These are phyloP conservation scores for Silvanus unidentatus DNA, from an alignment of 2,888 invertebrate genomes.

Conservation along the genomic window DNA sequence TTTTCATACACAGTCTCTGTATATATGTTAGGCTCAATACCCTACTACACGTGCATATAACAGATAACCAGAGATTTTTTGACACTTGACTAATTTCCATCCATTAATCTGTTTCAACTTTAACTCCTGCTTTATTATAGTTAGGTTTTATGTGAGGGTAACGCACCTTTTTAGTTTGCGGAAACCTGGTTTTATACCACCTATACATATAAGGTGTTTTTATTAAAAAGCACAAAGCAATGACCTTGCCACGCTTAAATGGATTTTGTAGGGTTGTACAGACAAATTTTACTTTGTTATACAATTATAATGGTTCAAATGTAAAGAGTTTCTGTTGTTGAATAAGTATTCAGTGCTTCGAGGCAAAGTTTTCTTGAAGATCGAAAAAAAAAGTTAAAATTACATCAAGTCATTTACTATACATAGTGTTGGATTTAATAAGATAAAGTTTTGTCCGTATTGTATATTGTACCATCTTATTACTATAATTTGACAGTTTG, in stretches of 20 bases:
- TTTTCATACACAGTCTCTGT: slow-evolving; percentile 6
- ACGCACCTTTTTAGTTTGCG: slow-evolving; percentile 32
- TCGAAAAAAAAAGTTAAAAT: too few relatives aligned
- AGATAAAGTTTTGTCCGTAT: too few relatives aligned
- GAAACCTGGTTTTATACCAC: slow-evolving; percentile 25
- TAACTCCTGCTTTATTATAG: slow-evolving; percentile 34
- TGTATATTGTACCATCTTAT: too few relatives aligned
- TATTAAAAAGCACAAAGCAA: slow-evolving; percentile 26
- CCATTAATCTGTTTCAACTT: slow-evolving; percentile 43
- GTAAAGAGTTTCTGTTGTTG: too few relatives aligned
- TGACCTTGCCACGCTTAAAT: slow-evolving; percentile 26
- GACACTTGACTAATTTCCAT: slow-evolving; percentile 43
- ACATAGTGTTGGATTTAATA: too few relatives aligned
- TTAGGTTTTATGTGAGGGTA: slow-evolving; percentile 30
- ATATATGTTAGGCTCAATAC: slow-evolving; percentile 16
- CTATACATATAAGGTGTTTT: slow-evolving; percentile 19
- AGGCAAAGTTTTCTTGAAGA: too few relatives aligned
- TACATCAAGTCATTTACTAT: too few relatives aligned
- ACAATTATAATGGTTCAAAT: not conserved
- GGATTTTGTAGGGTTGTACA: slow-evolving; percentile 21
- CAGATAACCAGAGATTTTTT: slow-evolving; percentile 39
- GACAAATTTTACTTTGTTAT: slow-evolving; percentile 6
- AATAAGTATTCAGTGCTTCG: too few relatives aligned
- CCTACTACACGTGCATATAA: slow-evolving; percentile 36
- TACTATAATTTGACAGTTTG: too few relatives aligned